phyloP scores from a whole-genome alignment of 2,113 vertebrate species.

The Naja naja region DNA sequence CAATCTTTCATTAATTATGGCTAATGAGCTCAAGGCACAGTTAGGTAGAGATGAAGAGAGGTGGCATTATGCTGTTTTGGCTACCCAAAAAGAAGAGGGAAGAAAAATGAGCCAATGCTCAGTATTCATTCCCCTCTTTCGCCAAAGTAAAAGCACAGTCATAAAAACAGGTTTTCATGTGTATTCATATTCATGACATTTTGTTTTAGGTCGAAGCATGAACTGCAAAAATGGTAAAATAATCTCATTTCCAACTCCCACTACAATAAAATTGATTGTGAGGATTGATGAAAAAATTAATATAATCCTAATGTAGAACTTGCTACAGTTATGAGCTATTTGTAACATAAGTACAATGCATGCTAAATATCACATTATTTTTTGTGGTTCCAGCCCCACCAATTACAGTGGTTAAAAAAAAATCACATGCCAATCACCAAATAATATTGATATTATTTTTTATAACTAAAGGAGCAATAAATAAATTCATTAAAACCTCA shows the following conservation, averaged over 20 bases:
- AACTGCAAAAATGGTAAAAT: conserved; percentile 11
- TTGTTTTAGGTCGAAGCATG: background rate
- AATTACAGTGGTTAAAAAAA: background rate
- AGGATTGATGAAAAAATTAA: conserved; percentile 17
- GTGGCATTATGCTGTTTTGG: background rate
- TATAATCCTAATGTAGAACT: conserved; percentile 60
- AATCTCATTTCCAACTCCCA: background rate
- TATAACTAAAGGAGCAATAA: background rate
- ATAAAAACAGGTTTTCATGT: background rate
- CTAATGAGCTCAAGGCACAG: background rate
- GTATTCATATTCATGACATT: conserved; percentile 14
- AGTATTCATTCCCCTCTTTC: background rate
- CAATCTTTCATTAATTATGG: background rate
- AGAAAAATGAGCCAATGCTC: background rate
- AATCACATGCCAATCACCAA: background rate
- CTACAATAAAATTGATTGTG: background rate
- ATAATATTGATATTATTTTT: background rate
- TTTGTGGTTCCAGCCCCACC: background rate
- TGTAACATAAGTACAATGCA: background rate
- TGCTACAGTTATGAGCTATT: conserved; percentile 27
- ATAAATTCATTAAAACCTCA: background rate
- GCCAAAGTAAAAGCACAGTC: background rate
- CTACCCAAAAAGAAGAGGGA: background rate
- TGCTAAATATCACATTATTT: background rate
- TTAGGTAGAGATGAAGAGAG: background rate